These are phyloP conservation scores for Lithobates sylvaticus DNA, from an alignment of 2,797 vertebrate species.

Conservation along the genomic window DNA sequence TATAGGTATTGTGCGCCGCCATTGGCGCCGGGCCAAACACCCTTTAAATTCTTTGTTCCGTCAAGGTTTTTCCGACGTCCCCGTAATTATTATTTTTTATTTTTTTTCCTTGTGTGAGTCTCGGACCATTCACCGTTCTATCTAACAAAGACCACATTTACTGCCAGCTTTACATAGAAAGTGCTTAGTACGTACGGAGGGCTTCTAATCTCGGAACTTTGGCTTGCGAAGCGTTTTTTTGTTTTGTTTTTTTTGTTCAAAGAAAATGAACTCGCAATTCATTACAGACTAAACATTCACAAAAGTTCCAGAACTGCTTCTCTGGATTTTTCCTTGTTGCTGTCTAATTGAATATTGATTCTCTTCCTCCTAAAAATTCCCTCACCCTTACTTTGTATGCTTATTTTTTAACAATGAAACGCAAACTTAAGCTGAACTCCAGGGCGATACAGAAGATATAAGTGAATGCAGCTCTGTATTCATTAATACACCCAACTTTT, in stretches of 20 bases:
- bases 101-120: neutral
- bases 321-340: neutral
- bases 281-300: neutral
- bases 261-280: neutral
- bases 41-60: conserved; percentile 15
- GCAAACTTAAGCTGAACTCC: no score
- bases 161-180: neutral
- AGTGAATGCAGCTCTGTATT: no score
- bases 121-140: neutral
- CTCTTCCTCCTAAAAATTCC: conserved; percentile 5
- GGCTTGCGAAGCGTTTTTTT: no score
- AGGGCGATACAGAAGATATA: no score
- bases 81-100: conserved; percentile 27
- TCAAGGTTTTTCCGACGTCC: neutral
- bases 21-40: conserved; percentile 17
- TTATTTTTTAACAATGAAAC: neutral
- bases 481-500: no score
- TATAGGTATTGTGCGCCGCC: conserved; percentile 20
- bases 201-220: neutral
- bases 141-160: conserved; percentile 36
- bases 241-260: neutral
- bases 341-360: conserved; percentile 43
- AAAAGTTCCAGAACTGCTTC: conserved; percentile 1
- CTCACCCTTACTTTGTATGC: conserved; percentile 1
- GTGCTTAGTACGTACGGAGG: neutral